Evolutionary conservation across 2,113 vertebrate species (phyloP), one percentile per base, ranked within the genome.

Genomic region (Phalacrocorax carbo): DNA sequence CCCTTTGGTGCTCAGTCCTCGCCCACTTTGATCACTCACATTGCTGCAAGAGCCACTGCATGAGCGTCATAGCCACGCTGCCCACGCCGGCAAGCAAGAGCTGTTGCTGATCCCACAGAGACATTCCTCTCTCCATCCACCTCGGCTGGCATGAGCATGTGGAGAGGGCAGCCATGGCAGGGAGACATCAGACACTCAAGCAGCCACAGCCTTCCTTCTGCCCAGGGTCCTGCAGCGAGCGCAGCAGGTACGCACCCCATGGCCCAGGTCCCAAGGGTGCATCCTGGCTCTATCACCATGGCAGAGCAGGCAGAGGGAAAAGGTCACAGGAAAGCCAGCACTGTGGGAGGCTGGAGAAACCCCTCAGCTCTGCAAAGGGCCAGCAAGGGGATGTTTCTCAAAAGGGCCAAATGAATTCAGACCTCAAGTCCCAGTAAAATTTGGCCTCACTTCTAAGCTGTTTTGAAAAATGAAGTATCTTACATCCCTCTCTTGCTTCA

Each of bases 11-110:
- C 46, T 34, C 44, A 17, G 17, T 4, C 57, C 58, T 64, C 6
- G 0, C 25, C n/a, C 27, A 7, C 10, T 26, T 2, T 11, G 61
- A 13, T 30, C 40, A 0, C 68, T 57, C 32, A 8, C 26, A 64
- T 8, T 57, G 58, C 68, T 10, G 1, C 30, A 29, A 38, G 4
- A 80, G 52, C 32, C 51, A 6, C 40, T 36, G 51, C 61, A 30
- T 7, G 5, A 70, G 16, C 10, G 1, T 4, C 9, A 0, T 2
- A 10, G 27, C 44, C 58, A 19, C 6, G 0, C 4, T 60, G 58
- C 48, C 57, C 18, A 1, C 0, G 13, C 40, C 19, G 1, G 23
- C 42, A 19, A 68, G 65, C 49, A 17, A 48, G 80, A 91, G 71
- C n/a, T n/a, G 22, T 66, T 83, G 57, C 36, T 13, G 52, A 52